Evolutionary conservation across 1,140 invertebrate species (phyloP).

Genomic region (Bombus confusus): DNA sequence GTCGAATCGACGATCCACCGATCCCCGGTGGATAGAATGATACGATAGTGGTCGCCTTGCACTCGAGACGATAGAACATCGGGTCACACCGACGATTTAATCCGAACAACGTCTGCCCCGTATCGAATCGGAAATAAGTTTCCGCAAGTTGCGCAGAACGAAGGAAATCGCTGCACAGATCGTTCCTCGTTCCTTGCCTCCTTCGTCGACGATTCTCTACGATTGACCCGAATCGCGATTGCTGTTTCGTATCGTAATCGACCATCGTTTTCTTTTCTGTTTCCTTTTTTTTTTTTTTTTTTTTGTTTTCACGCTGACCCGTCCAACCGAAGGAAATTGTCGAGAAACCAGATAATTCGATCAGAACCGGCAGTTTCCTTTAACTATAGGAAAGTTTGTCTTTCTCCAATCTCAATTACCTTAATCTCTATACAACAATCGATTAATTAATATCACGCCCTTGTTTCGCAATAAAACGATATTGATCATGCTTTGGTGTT

Average conservation of each 20-base stretch:
- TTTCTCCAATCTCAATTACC: not conserved
- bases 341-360: not conserved
- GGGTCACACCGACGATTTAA: constrained; percentile 45
- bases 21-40: not conserved
- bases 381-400: not conserved
- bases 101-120: constrained; percentile 40
- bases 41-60: not conserved
- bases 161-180: constrained; percentile 31
- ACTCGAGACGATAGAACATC: constrained; percentile 2
- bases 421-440: not conserved
- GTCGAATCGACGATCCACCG: not conserved
- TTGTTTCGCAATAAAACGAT: not conserved
- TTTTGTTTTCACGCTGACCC: not conserved
- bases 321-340: not conserved
- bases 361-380: too few species aligned
- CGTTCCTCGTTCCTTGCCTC: not conserved
- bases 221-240: not conserved
- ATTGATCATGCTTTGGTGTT: too few species aligned
- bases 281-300: not conserved
- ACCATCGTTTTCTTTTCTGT: not conserved
- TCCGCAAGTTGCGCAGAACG: constrained; percentile 40
- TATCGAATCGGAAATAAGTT: constrained; percentile 51
- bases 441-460: not conserved
- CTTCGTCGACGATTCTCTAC: not conserved
- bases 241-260: not conserved